Evolutionary conservation across 2,113 vertebrate genomes (phyloP), one percentile per base, ranked within the genome.

Genomic region (Nibea coibor): DNA sequence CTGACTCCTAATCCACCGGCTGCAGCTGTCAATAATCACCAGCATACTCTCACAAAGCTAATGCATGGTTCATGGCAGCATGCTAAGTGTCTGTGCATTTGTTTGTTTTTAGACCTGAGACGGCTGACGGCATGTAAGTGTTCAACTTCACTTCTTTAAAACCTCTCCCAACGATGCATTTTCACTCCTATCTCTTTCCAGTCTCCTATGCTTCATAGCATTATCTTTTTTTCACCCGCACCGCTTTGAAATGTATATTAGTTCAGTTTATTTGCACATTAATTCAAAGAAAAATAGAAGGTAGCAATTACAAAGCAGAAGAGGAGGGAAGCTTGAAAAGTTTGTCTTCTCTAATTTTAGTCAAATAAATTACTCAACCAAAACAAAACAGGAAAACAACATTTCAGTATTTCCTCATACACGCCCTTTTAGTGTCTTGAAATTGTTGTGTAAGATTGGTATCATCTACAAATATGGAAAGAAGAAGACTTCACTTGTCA

Each of bases 81-180:
- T 96, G 94, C 88, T 95, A 96, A 96, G 94, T 94, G 89, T 95
- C 81, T 96, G 86, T 95, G 80, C 90, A 0, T 90, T 78, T 93
- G 75, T 95, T 95, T 93, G 94, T 95, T 96, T 86, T 95, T 96
- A 97, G 96, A 96, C 90, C 93, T 95, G 95, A 96, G 90, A 95
- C 95, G 93, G 89, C 90, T 96, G 96, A 97, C 84, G 95, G 95
- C 96, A 97, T 97, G 95, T 97, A 97, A 97, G 96, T 96, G 95
- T 95, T 85, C 35, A 91, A 56, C 94, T 95, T 96, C 91, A 92
- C 87, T 94, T 94, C 93, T 91, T 95, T 83, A 89, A 61, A 78
- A 87, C 43, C 54, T 77, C 68, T 75, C 17, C 63, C 31, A 24
- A 78, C 4, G 24, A 72, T 19, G 11, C 63, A 14, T 54, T 61